Percentiles rank a stretch among this genome's conserved stretches.
Evolutionary conservation across 2,113 vertebrate genomes (phyloP).

Genomic region (Melozone crissalis): DNA sequence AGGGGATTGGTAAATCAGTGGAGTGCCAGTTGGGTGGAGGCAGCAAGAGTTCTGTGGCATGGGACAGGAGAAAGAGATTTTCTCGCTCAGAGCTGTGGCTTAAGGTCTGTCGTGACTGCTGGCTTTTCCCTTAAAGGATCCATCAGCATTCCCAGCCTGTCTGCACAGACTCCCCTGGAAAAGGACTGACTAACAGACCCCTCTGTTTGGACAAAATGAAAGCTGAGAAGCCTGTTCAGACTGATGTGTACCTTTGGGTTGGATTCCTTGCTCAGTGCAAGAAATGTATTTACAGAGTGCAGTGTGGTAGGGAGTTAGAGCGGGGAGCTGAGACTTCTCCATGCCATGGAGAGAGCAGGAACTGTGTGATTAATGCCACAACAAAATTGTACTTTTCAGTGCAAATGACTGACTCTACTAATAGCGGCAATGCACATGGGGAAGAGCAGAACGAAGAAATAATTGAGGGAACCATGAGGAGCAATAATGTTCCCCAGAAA

Average conservation of each 20-base stretch:
- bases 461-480: background rate
- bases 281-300: background rate
- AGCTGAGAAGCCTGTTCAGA: background rate
- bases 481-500: background rate
- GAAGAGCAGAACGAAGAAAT: background rate
- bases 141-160: background rate
- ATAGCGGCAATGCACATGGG: background rate
- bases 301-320: background rate
- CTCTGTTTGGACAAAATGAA: background rate
- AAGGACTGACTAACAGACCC: background rate
- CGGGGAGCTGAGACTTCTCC: background rate
- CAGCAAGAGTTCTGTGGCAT: background rate
- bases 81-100: accelerated
- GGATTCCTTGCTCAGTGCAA: background rate
- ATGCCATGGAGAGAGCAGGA: accelerated
- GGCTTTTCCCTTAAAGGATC: background rate
- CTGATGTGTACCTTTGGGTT: background rate
- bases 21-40: background rate
- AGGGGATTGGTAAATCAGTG: background rate
- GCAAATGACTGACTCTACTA: background rate
- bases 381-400: background rate
- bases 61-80: background rate
- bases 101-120: accelerated
- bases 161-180: background rate
- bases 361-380: background rate